A percentile compares a stretch with the other conserved stretches of the same genome.
phyloP scores from a whole-genome alignment of 2,113 vertebrate genomes.

The Polyodon spathula region DNA sequence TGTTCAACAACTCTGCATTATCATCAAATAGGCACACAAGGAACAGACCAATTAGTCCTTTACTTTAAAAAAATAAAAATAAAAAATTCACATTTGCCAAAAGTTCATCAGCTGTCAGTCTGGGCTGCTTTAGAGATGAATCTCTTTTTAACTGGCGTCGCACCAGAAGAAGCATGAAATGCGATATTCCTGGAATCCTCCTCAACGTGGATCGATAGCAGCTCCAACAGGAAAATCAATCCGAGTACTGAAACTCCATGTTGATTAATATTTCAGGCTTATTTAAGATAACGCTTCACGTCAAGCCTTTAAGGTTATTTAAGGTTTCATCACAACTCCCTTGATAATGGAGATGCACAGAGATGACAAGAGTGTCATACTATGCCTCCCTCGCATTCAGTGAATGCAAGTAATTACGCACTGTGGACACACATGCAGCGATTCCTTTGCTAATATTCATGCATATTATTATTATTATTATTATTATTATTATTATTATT shows the following conservation, averaged over 20 bases:
- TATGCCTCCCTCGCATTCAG: too few species aligned
- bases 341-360: neutral
- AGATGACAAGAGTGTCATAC: neutral
- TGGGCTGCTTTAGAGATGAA: neutral
- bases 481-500: too few species aligned
- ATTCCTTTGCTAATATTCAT: too few species aligned
- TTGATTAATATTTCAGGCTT: constrained; percentile 2
- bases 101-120: neutral
- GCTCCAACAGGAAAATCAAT: constrained; percentile 2
- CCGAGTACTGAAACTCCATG: neutral
- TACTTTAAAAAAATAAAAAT: too few species aligned
- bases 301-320: neutral
- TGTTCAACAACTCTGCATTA: too few species aligned
- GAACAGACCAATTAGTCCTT: too few species aligned
- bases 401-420: too few species aligned
- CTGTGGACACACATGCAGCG: too few species aligned
- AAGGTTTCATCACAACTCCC: neutral
- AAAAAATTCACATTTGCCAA: neutral
- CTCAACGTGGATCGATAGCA: neutral
- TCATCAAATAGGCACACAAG: too few species aligned
- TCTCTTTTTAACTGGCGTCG: neutral
- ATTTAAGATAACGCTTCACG: neutral
- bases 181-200: constrained; percentile 5
- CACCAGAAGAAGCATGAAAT: neutral
- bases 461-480: too few species aligned